These are phyloP conservation scores for Toxotes jaculatrix DNA, from an alignment of 2,113 vertebrate species.

Conservation along the genomic window DNA sequence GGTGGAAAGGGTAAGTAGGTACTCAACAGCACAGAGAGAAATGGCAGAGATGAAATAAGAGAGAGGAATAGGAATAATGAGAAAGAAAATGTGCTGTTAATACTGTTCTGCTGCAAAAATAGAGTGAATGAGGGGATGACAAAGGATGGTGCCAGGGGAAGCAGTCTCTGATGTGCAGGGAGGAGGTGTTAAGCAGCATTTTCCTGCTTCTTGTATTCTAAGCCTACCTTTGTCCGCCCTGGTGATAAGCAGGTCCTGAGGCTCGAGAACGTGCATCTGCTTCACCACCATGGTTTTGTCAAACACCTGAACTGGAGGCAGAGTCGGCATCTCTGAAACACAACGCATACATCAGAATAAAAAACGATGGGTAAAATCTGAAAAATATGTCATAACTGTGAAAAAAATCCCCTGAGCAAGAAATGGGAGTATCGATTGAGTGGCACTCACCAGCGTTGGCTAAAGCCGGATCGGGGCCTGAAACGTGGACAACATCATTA, in stretches of 20 bases:
- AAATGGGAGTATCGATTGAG: neutral
- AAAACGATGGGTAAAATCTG: neutral
- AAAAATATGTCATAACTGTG: neutral
- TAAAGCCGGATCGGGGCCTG: slow-evolving; percentile 72
- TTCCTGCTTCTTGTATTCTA: neutral
- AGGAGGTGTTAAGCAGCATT: neutral
- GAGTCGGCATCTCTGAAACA: slow-evolving; percentile 85
- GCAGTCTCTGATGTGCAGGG: slow-evolving; percentile 16
- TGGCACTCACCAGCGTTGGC: slow-evolving; percentile 74
- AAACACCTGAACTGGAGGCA: slow-evolving; percentile 89
- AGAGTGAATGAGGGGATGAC: slow-evolving; percentile 10
- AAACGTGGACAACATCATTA: slow-evolving; percentile 54
- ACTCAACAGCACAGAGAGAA: slow-evolving; percentile 33
- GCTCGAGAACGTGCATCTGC: slow-evolving; percentile 96
- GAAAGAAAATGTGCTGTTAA: slow-evolving; percentile 21
- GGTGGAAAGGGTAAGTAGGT: slow-evolving; percentile 42
- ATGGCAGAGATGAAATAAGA: slow-evolving; percentile 39
- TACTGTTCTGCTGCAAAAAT: neutral
- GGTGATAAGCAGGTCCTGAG: slow-evolving; percentile 92
- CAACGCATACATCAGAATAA: slow-evolving; percentile 42
- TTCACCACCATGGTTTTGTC: slow-evolving; percentile 95
- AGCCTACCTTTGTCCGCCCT: slow-evolving; percentile 94
- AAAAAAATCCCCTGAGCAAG: neutral
- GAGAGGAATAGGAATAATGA: slow-evolving; percentile 27
- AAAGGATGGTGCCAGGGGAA: neutral